Evolutionary conservation across 2,113 vertebrate genomes (phyloP), one percentile per base, ranked within the genome.

Genomic region (Microtus ochrogaster): DNA sequence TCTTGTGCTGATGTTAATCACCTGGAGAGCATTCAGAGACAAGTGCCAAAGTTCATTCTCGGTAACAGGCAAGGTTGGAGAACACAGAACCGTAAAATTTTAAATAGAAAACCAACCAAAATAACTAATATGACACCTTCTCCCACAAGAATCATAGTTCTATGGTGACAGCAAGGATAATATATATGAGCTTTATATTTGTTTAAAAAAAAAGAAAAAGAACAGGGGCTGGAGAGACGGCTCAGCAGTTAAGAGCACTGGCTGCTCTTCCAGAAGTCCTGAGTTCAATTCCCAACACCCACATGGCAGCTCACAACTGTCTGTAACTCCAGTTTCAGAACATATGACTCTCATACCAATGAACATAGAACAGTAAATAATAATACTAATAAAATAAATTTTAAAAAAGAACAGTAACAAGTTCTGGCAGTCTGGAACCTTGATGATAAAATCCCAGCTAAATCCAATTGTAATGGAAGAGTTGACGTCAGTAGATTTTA

Each of bases 21-120:
- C 72, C 76, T 41, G 28, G n/a, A 65, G 39, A 63, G 44, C 28
- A 28, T 22, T 55, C 2, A 49, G 36, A 8, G 83, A 49, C 14
- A n/a, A 88, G 26, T 0, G 0, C 66, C 65, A 65, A 22, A 9
- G n/a, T 19, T 83, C 66, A 84, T 76, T 93, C 22, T 90, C 74
- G 78, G 28, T 52, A 83, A 30, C 10, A 68, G 77, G 61, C n/a
- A 44, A 92, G 49, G 58, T 6, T 65, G 17, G n/a, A 44, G 76
- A 88, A 88, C 73, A 74, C 74, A 52, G 7, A 81, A 89, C 77
- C 58, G 36, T 0, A 63, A 63, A 68, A 41, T 83, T 63, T 82
- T n/a, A 77, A 86, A 52, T 88, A 68, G 79, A 95, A 95, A 78
- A n/a, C 36, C 65, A 85, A 91, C 28, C 22, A 86, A 88, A 74